A percentile compares a stretch with the other conserved stretches of the same genome.
Conservation (phyloP, 2,113 vertebrate species). For the Caranx melampygus region DNA sequence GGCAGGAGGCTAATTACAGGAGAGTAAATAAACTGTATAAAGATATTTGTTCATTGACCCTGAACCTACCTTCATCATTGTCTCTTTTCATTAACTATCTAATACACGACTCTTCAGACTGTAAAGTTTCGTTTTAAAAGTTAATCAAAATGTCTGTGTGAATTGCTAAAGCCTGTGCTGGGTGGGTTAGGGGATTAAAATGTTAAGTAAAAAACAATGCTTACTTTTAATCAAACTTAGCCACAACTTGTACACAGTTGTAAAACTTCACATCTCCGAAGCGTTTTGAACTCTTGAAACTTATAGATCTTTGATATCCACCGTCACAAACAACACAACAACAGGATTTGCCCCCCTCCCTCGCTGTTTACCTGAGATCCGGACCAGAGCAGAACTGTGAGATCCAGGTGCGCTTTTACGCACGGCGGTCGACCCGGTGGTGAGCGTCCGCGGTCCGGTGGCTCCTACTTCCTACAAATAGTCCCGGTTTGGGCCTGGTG, state of each 20-base stretch:
- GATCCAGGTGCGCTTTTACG: conserved; percentile 33
- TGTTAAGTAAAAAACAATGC: neutral
- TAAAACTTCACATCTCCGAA: neutral
- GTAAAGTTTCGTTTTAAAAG: neutral
- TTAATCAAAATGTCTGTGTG: neutral
- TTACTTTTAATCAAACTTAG: too few species aligned
- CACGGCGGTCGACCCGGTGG: neutral
- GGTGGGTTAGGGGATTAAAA: neutral
- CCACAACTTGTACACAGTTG: neutral
- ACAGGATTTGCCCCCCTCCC: neutral
- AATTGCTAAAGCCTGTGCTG: neutral
- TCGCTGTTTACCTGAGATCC: conserved; percentile 62
- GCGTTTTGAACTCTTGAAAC: neutral
- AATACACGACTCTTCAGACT: neutral
- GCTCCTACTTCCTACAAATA: neutral
- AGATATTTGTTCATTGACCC: neutral
- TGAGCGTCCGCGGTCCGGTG: conserved; percentile 1
- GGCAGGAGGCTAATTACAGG: neutral
- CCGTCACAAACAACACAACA: neutral
- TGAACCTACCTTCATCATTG: too few species aligned
- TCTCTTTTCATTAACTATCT: neutral
- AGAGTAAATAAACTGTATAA: neutral
- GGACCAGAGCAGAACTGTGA: conserved; percentile 10
- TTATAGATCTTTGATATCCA: neutral
- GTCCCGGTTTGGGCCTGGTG: conserved; percentile 36